Evolutionary conservation across 2,888 invertebrate species (phyloP).

Genomic region (Catonia carolina): DNA sequence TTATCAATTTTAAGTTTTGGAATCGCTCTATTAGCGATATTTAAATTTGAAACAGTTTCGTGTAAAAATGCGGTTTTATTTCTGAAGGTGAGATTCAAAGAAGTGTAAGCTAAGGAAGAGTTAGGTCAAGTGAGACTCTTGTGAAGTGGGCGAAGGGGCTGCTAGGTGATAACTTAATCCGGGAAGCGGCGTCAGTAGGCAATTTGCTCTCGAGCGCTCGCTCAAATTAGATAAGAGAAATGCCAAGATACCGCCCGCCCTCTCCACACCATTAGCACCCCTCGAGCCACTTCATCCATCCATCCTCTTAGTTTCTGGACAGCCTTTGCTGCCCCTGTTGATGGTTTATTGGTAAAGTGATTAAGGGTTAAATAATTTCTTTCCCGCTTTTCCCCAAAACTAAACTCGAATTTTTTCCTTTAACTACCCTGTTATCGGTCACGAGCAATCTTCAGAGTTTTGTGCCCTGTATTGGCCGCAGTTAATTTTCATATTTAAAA

Average conservation of each 20-base stretch:
- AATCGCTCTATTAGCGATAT: too few relatives aligned
- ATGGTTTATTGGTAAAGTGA: constrained; percentile 32
- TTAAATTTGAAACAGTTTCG: too few relatives aligned
- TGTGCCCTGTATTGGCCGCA: too few relatives aligned
- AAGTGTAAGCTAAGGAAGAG: too few relatives aligned
- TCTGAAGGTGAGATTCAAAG: too few relatives aligned
- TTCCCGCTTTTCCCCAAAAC: constrained; percentile 18
- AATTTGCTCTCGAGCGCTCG: constrained; percentile 19
- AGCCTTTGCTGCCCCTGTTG: constrained; percentile 10
- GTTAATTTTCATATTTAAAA: too few relatives aligned
- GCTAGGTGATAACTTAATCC: constrained; percentile 25
- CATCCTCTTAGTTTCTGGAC: constrained; percentile 6
- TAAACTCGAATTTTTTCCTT: too few relatives aligned
- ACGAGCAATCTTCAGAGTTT: too few relatives aligned
- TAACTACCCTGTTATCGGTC: too few relatives aligned
- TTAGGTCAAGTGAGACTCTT: too few relatives aligned
- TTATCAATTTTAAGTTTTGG: too few relatives aligned
- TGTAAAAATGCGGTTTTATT: too few relatives aligned
- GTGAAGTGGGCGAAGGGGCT: not conserved
- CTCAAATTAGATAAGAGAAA: constrained; percentile 28
- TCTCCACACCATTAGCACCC: constrained; percentile 2
- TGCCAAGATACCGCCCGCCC: constrained; percentile 23
- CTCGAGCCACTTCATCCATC: constrained; percentile 9
- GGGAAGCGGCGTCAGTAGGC: constrained; percentile 7
- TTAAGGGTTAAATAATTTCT: constrained; percentile 27